A percentile compares a stretch with the other conserved stretches of the same genome.
phyloP scores from a whole-genome alignment of 2,113 vertebrate species.

The Lynx canadensis region DNA sequence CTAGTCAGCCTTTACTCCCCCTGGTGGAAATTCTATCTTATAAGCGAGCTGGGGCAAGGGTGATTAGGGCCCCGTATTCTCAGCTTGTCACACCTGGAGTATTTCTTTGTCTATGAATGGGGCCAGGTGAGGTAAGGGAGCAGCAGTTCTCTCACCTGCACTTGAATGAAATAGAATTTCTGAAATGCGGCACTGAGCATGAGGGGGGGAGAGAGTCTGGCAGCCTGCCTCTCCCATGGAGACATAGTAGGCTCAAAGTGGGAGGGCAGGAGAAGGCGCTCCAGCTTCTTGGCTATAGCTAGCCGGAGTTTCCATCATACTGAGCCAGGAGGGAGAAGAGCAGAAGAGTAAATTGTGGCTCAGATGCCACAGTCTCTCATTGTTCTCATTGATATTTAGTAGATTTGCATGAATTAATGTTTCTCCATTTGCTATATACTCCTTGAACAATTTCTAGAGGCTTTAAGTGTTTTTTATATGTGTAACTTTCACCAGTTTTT shows the following conservation, averaged over 20 bases:
- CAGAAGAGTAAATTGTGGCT: not conserved
- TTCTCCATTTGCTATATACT: not conserved
- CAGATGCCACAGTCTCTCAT: not conserved
- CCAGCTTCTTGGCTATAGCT: not conserved
- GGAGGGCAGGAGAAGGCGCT: not conserved
- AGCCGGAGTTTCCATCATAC: not conserved
- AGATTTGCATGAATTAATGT: not conserved
- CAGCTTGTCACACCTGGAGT: not conserved
- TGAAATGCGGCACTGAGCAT: not conserved
- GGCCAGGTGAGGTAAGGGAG: not conserved
- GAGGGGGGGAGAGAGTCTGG: not conserved
- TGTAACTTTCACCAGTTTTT: too few relatives aligned
- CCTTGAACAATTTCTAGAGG: not conserved
- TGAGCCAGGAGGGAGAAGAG: too few relatives aligned
- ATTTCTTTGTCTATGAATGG: not conserved
- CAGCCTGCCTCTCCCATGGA: too few relatives aligned
- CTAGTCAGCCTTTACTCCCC: not conserved
- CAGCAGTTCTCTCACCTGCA: not conserved
- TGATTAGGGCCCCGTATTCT: not conserved
- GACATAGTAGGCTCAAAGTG: not conserved
- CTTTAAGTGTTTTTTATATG: too few relatives aligned
- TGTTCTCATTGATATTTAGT: not conserved
- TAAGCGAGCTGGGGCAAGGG: not conserved
- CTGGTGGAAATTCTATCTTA: not conserved
- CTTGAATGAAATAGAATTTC: not conserved